Conservation (phyloP, 64 coral and sea anemone genomes). For the Exaiptasia diaphana region DNA sequence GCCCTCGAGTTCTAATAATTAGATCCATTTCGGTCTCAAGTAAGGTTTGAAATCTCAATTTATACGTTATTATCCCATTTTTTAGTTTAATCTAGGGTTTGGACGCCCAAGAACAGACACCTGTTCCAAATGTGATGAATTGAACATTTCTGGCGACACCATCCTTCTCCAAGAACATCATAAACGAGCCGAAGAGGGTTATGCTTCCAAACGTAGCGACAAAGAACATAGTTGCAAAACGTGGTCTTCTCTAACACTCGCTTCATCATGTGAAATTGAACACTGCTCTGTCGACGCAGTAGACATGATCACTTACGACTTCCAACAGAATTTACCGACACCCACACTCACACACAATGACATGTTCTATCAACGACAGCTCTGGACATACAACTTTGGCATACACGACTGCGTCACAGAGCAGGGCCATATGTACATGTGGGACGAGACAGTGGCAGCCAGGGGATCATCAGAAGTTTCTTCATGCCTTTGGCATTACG, state of each 20-base stretch:
- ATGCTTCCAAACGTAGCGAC: neutral
- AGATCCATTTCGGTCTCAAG: too few relatives aligned
- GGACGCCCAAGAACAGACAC: neutral
- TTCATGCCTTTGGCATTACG: neutral
- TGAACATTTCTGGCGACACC: neutral
- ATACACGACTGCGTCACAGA: constrained; percentile 30
- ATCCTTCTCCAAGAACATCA: neutral
- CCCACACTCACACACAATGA: neutral
- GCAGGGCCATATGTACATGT: constrained; percentile 28
- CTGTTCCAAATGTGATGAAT: neutral
- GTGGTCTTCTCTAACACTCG: neutral
- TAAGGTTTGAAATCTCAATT: too few relatives aligned
- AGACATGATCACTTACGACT: constrained; percentile 23
- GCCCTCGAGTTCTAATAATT: too few relatives aligned
- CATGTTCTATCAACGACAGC: constrained; percentile 32
- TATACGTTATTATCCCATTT: too few relatives aligned
- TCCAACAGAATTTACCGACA: constrained; percentile 48
- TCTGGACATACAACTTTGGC: constrained; percentile 45
- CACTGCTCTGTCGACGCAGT: neutral
- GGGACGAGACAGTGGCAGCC: constrained; percentile 19
- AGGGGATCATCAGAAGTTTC: neutral
- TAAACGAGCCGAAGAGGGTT: neutral
- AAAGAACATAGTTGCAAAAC: neutral
- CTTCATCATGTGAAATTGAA: neutral
- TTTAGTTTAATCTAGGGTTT: constrained; percentile 1